These are phyloP conservation scores for Osmoderma eremita DNA, from an alignment of 2,888 invertebrate genomes.

Conservation along the genomic window DNA sequence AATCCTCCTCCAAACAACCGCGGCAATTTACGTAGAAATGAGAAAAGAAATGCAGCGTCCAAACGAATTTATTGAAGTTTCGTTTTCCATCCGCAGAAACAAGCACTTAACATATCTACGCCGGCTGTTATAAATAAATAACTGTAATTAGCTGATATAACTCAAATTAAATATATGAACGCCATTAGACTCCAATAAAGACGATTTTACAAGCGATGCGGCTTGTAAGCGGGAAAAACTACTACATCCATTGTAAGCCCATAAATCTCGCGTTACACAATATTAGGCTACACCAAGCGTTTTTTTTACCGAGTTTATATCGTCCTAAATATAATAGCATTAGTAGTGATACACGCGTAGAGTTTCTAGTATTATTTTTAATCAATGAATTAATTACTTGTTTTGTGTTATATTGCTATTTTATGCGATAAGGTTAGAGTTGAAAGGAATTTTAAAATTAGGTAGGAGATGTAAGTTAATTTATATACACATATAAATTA, in stretches of 20 bases:
- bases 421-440: constrained; percentile 4
- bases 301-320: constrained; percentile 17
- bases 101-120: constrained; percentile 30
- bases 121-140: constrained; percentile 9
- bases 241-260: constrained; percentile 29
- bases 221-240: constrained; percentile 23
- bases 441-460: background rate
- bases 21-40: constrained; percentile 25
- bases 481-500: constrained; percentile 1
- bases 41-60: constrained; percentile 9
- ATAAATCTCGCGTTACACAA: constrained; percentile 34
- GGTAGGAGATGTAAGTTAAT: constrained; percentile 5
- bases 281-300: constrained; percentile 9
- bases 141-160: constrained; percentile 25
- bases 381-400: constrained; percentile 20
- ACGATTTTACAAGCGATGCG: constrained; percentile 28
- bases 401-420: constrained; percentile 11
- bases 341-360: constrained; percentile 6
- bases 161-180: constrained; percentile 36
- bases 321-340: constrained; percentile 14
- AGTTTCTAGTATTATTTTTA: constrained; percentile 1
- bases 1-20: constrained; percentile 13
- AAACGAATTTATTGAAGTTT: constrained; percentile 27
- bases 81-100: constrained; percentile 20
- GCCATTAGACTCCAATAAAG: constrained; percentile 31